These are phyloP conservation scores for Montipora foliosa DNA, from an alignment of 64 coral and sea anemone genomes.

Conservation along the genomic window DNA sequence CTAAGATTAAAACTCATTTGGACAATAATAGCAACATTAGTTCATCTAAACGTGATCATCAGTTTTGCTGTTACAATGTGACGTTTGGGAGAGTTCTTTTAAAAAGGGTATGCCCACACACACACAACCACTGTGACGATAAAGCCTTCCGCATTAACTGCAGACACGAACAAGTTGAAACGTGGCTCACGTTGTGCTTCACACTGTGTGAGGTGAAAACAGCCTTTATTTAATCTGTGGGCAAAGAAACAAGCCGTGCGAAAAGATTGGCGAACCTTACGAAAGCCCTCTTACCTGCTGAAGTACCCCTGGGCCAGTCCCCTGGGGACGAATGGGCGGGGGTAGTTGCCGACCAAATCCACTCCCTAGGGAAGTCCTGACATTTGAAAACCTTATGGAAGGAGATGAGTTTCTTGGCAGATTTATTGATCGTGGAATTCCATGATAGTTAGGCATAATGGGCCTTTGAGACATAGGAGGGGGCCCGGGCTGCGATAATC, in stretches of 20 bases:
- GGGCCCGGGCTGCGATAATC: slow-evolving; percentile 10
- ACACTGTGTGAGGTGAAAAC: too few species aligned
- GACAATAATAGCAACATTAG: too few species aligned
- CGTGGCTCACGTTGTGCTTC: too few species aligned
- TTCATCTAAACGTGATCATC: too few species aligned
- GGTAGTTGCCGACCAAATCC: slow-evolving; percentile 29
- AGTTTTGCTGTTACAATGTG: too few species aligned
- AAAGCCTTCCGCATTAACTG: too few species aligned
- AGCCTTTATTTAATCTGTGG: neutral
- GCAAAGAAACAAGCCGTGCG: neutral
- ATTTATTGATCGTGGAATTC: slow-evolving; percentile 29
- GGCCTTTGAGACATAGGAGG: slow-evolving; percentile 62
- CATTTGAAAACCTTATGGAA: slow-evolving; percentile 27
- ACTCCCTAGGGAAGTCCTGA: slow-evolving; percentile 18
- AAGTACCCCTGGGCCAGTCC: neutral
- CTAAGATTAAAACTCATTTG: too few species aligned
- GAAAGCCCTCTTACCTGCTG: slow-evolving; percentile 10
- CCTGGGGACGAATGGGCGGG: slow-evolving; percentile 34
- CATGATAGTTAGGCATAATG: slow-evolving; percentile 55
- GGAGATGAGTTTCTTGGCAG: slow-evolving; percentile 29
- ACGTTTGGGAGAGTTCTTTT: too few species aligned
- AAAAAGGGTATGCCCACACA: too few species aligned
- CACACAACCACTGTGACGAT: too few species aligned
- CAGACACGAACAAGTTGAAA: too few species aligned
- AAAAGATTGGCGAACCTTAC: neutral